These are phyloP conservation scores for Augochlorella aurata DNA, from an alignment of 2,888 invertebrate genomes.

Conservation along the genomic window DNA sequence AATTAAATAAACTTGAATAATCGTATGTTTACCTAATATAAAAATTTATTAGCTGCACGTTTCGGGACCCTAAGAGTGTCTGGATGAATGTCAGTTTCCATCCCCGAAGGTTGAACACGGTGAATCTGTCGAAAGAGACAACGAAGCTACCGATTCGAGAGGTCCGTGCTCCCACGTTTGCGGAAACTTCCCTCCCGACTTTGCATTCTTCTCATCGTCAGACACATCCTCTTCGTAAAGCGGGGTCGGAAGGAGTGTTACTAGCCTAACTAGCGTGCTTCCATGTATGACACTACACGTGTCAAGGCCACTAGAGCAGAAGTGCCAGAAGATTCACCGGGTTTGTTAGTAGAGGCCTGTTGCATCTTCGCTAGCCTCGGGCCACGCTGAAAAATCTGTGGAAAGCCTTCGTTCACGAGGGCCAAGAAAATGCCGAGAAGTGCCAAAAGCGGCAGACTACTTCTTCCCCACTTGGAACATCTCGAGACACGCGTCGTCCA, in stretches of 20 bases:
- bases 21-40: background rate
- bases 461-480: conserved; percentile 48
- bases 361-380: conserved; percentile 78
- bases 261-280: conserved; percentile 78
- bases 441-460: conserved; percentile 61
- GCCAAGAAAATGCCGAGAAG: conserved; percentile 61
- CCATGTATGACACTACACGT: conserved; percentile 80
- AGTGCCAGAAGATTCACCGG: conserved; percentile 77
- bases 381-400: conserved; percentile 72
- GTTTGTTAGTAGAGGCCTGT: conserved; percentile 81
- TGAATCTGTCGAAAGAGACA: background rate
- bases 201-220: conserved; percentile 46
- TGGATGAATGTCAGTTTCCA: background rate
- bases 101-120: background rate
- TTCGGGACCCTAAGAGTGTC: background rate
- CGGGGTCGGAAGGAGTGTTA: conserved; percentile 56
- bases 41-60: background rate
- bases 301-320: conserved; percentile 80
- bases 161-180: background rate
- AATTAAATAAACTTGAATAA: background rate
- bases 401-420: conserved; percentile 44
- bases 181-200: conserved; percentile 31
- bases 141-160: background rate
- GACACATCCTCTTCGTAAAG: conserved; percentile 37
- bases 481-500: conserved; percentile 54